Evolutionary conservation across 2,113 vertebrate species (phyloP), one percentile per base, ranked within the genome.

Genomic region (Leuciscus idus): DNA sequence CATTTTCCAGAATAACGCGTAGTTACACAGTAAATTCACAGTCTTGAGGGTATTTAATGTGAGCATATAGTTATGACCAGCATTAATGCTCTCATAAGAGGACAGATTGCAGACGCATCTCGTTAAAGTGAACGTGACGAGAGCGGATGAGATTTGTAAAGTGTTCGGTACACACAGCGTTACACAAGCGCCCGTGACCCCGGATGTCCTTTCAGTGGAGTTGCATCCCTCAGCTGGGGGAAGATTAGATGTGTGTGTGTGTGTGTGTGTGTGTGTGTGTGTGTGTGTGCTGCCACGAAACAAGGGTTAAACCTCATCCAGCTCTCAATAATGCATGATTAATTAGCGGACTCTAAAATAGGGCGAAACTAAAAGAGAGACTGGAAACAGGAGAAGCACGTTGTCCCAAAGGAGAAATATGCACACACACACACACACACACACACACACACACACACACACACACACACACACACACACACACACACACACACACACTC

Each of bases 241-340:
- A 57, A 57, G 55, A 57, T 23, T 57, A 43, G 43, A 2, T 43
- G 43, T 43, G 39, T 39, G 39, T 39, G 39, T 39, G 39, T 39
- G 6, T 39, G 6, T 7, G 39, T 39, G 39, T 39, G 39, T 8
- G 39, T 43, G 39, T 43, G 39, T 43, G 39, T 43, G 39, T 43
- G 36, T 39, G 36, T 39, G 36, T 39, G 39, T 43, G 43, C 43
- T 43, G 43, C 43, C 43, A 90, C 90, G 90, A 90, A 93, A 91
- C 90, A 88, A 92, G 90, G 93, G 89, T 90, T 89, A 91, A 91
- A 92, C 91, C 90, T 91, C 91, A 90, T 89, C 88, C 88, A 86
- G 87, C 91, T 93, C 90, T 95, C 91, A 95, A 95, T 94, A 95
- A 95, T 94, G 92, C 91, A 95, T 95, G 94, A 93, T 93, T 94